Base-by-base conservation (phyloP, 1,140 invertebrate genomes). In the Thereuonema tuberculata region DNA sequence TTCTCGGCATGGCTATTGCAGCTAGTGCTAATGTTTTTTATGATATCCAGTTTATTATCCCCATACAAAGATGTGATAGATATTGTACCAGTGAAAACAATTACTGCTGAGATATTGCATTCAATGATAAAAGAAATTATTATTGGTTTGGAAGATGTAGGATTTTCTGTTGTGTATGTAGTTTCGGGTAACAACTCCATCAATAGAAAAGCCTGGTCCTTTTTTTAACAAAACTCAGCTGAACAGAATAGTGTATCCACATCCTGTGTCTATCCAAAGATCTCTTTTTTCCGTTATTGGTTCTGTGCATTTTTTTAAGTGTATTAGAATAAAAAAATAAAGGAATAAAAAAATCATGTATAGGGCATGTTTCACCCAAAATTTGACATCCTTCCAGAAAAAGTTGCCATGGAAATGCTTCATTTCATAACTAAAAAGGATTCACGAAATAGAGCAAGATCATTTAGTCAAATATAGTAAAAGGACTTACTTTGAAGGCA, bases 181-280 rank as follows among this genome's bases (percentile, higher is more conserved):
- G 23, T 60, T 15, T 62, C 31, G 56, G 61, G 65, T 37, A 62
- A 64, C 29, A 64, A 67, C 58, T 26, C 55, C 0, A 62, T 67
- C 14, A 64, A 67, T 52, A 57, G 62, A 3, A 67, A 67, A 48
- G 31, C 53, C 46, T 52, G 61, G 23, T 26, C 50, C 1, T 59
- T 46, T 15, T 64, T 66, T 58, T 28, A 21, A 1, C 14, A 28
- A 21, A 63, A 58, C 12, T 54, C 58, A 25, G 25, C 59, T 54
- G 2, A 29, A 1, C 37, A 3, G 46, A 28, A 49, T 26, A n/a
- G 58, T 56, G 9, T 60, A 62, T 56, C n/a, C 17, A 14, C 58
- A 62, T 31, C 46, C 37, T 1, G 12, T 17, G 2, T 26, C 60
- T 56, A 1, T 15, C 2, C 24, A 28, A 15, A 48, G 26, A 56